Evolutionary conservation across 2,113 vertebrate species (phyloP).

Genomic region (Choloepus hoffmanni): DNA sequence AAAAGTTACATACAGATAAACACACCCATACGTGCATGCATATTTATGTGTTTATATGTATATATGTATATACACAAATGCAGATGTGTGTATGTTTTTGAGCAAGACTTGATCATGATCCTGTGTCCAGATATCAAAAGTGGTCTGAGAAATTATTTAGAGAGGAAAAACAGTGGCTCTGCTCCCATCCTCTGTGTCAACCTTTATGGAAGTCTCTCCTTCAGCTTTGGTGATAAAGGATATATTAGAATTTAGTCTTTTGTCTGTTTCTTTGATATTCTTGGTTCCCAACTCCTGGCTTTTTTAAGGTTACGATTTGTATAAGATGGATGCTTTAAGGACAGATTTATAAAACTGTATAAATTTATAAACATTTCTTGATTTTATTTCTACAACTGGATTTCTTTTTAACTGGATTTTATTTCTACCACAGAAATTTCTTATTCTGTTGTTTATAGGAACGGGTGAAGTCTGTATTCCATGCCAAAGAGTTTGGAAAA

Average conservation of each 20-base stretch:
- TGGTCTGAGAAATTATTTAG: not conserved
- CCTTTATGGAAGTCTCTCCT: not conserved
- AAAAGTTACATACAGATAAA: not conserved
- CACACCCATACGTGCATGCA: not conserved
- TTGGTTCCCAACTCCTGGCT: not conserved
- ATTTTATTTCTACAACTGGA: conserved; percentile 50
- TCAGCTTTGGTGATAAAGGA: not conserved
- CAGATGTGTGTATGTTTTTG: not conserved
- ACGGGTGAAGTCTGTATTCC: conserved; percentile 98
- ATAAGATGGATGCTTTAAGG: not conserved
- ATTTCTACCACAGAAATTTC: conserved; percentile 37
- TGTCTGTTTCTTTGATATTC: not conserved
- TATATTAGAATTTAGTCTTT: not conserved
- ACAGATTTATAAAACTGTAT: not conserved
- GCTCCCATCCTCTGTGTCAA: not conserved
- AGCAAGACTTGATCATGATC: not conserved
- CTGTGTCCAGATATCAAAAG: not conserved
- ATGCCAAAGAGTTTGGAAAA: conserved; percentile 99
- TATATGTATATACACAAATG: not conserved
- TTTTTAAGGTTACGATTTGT: conserved; percentile 10
- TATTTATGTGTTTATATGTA: not conserved
- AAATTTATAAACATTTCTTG: not conserved
- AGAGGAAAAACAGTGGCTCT: not conserved
- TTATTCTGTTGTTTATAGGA: conserved; percentile 88
- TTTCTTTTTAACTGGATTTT: conserved; percentile 56